A percentile compares a stretch with the other conserved stretches of the same genome.
Conservation (phyloP, 2,113 vertebrate genomes). For the Mobula birostris region DNA sequence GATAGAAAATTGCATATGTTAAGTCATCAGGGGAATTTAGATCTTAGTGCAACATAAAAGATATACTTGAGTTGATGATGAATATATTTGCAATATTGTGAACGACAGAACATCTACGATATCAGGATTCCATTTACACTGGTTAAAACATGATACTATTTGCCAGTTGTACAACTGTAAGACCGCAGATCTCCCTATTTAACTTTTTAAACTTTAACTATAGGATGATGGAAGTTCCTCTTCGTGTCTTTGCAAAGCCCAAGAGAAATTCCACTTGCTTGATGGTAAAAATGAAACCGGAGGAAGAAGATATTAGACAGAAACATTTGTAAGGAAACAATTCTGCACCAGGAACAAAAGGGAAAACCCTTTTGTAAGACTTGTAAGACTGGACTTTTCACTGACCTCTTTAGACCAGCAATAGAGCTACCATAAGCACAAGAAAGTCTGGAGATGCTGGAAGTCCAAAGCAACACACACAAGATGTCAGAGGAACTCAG, state of each 20-base stretch:
- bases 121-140: neutral
- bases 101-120: neutral
- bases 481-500: no score
- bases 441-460: no score
- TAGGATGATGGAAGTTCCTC: neutral
- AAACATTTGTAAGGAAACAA: neutral
- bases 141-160: neutral
- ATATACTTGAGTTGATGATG: neutral
- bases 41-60: neutral
- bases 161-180: neutral
- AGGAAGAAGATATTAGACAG: neutral
- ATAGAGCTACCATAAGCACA: neutral
- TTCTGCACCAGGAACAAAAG: neutral
- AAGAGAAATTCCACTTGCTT: neutral
- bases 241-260: neutral
- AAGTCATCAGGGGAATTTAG: neutral
- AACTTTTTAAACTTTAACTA: neutral
- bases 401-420: neutral
- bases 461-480: no score
- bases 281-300: neutral
- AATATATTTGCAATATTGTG: neutral
- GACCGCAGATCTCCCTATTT: neutral
- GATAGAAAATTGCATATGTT: neutral
- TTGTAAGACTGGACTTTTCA: neutral
- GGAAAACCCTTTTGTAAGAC: no score